Conservation (phyloP, 2,888 invertebrate species). For the Nesidiocoris tenuis region DNA sequence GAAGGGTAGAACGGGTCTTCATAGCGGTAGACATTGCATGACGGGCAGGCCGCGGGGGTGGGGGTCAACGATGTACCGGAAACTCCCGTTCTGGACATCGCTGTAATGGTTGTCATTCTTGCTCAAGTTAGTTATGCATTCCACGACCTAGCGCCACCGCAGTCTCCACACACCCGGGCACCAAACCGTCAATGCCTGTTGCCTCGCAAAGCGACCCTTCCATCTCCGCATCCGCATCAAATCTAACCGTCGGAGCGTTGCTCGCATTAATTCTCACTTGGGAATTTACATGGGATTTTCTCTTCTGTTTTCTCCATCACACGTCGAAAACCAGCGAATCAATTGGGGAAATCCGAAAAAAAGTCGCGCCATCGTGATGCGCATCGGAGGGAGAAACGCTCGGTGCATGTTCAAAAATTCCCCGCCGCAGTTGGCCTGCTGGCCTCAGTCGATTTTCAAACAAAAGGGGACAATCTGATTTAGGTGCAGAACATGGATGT, state of each 20-base stretch:
- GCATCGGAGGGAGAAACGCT: too few relatives aligned
- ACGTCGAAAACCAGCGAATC: background rate
- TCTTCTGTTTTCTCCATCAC: background rate
- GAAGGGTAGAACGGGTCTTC: background rate
- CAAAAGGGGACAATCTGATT: too few relatives aligned
- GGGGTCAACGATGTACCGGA: background rate
- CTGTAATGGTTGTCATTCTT: conserved; percentile 38
- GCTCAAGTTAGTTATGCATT: conserved; percentile 40
- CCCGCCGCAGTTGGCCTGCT: too few relatives aligned
- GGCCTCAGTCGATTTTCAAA: too few relatives aligned
- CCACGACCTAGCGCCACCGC: conserved; percentile 16
- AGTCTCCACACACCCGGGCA: background rate
- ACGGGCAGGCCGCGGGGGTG: background rate
- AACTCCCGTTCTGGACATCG: conserved; percentile 28
- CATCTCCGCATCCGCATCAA: conserved; percentile 6
- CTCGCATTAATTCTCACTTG: conserved; percentile 27
- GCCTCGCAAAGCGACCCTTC: conserved; percentile 10
- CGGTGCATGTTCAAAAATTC: too few relatives aligned
- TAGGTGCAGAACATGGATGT: too few relatives aligned
- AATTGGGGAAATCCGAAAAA: too few relatives aligned
- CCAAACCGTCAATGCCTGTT: conserved; percentile 23
- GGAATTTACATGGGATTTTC: conserved; percentile 5
- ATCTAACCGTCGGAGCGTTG: background rate
- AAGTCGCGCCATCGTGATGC: too few relatives aligned
- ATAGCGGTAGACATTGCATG: background rate